A percentile compares a stretch with the other conserved stretches of the same genome.
Evolutionary conservation across 2,888 invertebrate genomes (phyloP).

Genomic region (Eledona agricola): DNA sequence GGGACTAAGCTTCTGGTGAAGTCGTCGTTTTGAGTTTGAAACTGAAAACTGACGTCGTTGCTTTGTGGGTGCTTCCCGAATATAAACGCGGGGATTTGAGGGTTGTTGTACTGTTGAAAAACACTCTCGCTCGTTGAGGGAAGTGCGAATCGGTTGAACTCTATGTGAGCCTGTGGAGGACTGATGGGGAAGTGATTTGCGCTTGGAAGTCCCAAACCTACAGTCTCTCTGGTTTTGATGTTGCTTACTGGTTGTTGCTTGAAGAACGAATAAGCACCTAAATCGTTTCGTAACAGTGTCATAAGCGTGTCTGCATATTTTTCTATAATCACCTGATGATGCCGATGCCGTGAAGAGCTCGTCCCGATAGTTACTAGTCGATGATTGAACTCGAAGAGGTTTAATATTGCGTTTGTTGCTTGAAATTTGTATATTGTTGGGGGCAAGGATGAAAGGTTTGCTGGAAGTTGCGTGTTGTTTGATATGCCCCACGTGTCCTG

Average conservation of each 20-base stretch:
- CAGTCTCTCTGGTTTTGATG: slow-evolving; percentile 49
- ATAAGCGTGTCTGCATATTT: no score
- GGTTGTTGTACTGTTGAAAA: slow-evolving; percentile 57
- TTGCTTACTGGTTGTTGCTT: slow-evolving; percentile 41
- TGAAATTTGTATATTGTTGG: not conserved
- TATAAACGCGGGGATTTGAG: slow-evolving; percentile 41
- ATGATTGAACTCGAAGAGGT: slow-evolving; percentile 18
- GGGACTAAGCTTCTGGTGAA: slow-evolving; percentile 63
- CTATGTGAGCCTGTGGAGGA: slow-evolving; percentile 60
- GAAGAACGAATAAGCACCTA: slow-evolving; percentile 51
- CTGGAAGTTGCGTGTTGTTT: slow-evolving; percentile 14
- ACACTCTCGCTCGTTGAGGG: slow-evolving; percentile 59
- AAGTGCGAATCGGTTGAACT: slow-evolving; percentile 58
- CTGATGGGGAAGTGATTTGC: slow-evolving; percentile 64
- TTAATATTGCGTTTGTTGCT: slow-evolving; percentile 18
- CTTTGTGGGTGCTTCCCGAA: slow-evolving; percentile 48
- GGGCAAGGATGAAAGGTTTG: slow-evolving; percentile 12
- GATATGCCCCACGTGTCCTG: slow-evolving; percentile 18
- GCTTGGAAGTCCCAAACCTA: slow-evolving; percentile 47
- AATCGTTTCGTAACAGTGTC: not conserved
- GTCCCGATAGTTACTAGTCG: slow-evolving; percentile 45
- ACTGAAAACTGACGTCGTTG: slow-evolving; percentile 49
- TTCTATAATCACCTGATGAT: slow-evolving; percentile 19
- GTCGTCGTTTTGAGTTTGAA: slow-evolving; percentile 55
- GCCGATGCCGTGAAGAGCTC: slow-evolving; percentile 54